Percentiles rank a stretch among this genome's conserved stretches.
Conservation (phyloP, 2,797 vertebrate species). For the Lindbergichthys nudifrons region DNA sequence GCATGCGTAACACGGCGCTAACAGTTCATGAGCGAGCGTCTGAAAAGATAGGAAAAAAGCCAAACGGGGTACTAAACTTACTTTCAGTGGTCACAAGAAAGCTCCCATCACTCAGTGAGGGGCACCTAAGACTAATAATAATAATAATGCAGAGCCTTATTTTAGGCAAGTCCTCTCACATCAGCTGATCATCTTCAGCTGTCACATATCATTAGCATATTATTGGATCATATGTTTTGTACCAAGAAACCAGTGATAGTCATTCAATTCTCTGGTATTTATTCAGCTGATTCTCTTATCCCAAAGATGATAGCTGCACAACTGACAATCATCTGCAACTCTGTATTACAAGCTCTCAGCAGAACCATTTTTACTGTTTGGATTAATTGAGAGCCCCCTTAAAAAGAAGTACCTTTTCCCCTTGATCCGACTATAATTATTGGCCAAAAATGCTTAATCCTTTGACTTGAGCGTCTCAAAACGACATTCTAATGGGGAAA, state of each 20-base stretch:
- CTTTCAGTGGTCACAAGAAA: neutral
- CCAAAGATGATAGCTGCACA: neutral
- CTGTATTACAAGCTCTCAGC: neutral
- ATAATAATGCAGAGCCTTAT: neutral
- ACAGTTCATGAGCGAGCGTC: no score
- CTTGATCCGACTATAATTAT: neutral
- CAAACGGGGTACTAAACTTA: neutral
- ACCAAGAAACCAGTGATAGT: neutral
- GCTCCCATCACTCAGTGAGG: neutral
- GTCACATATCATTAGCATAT: neutral
- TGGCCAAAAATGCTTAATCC: neutral
- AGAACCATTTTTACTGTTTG: neutral
- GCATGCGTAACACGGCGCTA: no score
- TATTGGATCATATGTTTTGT: slow-evolving; percentile 1
- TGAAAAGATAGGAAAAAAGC: neutral
- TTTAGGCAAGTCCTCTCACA: neutral
- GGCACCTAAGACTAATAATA: no score
- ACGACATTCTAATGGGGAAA: neutral
- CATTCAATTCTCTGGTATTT: neutral
- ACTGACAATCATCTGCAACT: neutral
- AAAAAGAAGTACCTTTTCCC: neutral
- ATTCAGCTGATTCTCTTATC: slow-evolving; percentile 2
- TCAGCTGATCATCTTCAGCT: neutral
- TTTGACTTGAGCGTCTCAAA: neutral
- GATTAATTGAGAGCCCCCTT: neutral